Conservation (phyloP, 2,113 vertebrate genomes). For the Leptocoma aspasia region DNA sequence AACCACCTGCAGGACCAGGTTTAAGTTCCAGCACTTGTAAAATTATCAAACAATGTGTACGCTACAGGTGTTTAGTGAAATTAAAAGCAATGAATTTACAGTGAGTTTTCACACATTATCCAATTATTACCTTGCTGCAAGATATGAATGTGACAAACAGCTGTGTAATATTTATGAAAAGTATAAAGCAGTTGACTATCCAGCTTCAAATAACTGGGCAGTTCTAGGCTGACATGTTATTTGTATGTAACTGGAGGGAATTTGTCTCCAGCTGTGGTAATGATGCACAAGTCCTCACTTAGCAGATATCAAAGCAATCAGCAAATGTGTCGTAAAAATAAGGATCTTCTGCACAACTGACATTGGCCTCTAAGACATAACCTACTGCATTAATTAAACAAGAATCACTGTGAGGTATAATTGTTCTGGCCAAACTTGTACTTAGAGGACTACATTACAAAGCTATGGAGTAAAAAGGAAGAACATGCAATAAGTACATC, state of each 20-base stretch:
- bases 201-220: background rate
- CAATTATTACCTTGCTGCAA: background rate
- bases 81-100: background rate
- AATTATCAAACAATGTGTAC: background rate
- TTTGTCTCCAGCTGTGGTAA: background rate
- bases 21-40: background rate
- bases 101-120: background rate
- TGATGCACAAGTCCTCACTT: background rate
- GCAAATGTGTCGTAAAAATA: background rate
- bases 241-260: background rate
- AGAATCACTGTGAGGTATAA: background rate
- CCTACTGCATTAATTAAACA: background rate
- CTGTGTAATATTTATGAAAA: conserved; percentile 4
- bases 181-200: background rate
- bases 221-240: background rate
- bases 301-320: background rate
- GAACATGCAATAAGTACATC: background rate
- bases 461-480: background rate
- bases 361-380: background rate
- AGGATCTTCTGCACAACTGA: background rate
- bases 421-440: background rate
- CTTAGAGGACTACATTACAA: background rate
- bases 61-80: background rate
- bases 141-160: background rate
- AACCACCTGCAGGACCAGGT: background rate